Evolutionary conservation across 2,888 invertebrate genomes (phyloP).

Genomic region (Notodonta dromedarius): DNA sequence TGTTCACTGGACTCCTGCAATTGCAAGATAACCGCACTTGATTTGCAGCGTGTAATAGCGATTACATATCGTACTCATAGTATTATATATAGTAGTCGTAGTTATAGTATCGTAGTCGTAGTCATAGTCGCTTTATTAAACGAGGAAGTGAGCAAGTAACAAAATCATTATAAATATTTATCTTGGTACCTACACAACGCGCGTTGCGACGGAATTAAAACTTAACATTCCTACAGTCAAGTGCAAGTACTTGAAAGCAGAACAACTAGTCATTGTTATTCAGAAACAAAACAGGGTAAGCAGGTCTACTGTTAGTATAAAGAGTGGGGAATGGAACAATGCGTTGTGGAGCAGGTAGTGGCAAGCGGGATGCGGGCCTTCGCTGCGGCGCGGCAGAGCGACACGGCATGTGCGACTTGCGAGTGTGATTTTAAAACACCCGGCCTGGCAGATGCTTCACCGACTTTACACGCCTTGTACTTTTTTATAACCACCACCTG

Average conservation of each 20-base stretch:
- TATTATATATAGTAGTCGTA: too few relatives aligned
- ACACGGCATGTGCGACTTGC: conserved; percentile 65
- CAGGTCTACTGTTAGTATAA: conserved; percentile 63
- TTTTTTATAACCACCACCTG: conserved; percentile 36
- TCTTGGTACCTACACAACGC: too few relatives aligned
- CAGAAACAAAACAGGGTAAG: conserved; percentile 69
- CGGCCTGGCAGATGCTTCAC: conserved; percentile 64
- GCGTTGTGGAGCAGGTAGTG: conserved; percentile 68
- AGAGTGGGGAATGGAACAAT: conserved; percentile 62
- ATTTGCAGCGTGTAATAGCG: conserved; percentile 46
- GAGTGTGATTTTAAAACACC: conserved; percentile 59
- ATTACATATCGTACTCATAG: conserved; percentile 30
- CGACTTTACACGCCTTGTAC: conserved; percentile 2
- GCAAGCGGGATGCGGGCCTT: conserved; percentile 71
- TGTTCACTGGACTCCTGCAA: conserved; percentile 46
- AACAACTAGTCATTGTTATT: conserved; percentile 59
- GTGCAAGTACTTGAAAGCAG: conserved; percentile 61
- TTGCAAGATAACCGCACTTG: conserved; percentile 45
- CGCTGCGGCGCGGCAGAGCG: conserved; percentile 42
- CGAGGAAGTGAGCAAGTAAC: conserved; percentile 17
- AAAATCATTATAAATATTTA: neutral
- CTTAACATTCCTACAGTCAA: conserved; percentile 55
- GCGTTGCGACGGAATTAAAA: conserved; percentile 18
- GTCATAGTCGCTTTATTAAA: conserved; percentile 21
- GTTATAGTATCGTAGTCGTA: too few relatives aligned